phyloP scores from a whole-genome alignment of 2,888 invertebrate genomes.

The Lepidocyrtinus sp. region DNA sequence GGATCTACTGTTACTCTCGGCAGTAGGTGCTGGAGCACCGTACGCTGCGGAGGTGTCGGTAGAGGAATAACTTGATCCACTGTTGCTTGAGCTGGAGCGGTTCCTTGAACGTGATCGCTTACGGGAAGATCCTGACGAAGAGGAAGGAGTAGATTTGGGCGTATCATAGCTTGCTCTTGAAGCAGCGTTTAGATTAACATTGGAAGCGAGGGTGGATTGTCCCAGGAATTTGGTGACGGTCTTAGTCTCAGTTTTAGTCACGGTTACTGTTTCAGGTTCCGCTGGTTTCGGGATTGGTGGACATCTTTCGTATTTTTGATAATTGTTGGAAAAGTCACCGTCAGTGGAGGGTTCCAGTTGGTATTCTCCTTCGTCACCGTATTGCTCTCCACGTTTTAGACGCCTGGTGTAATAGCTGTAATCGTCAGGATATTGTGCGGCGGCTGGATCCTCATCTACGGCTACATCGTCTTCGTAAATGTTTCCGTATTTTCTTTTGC shows the following conservation, averaged over 20 bases:
- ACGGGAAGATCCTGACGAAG: constrained; percentile 24
- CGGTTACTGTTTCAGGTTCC: constrained; percentile 43
- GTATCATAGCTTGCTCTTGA: constrained; percentile 36
- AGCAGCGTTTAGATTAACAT: constrained; percentile 37
- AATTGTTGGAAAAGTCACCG: constrained; percentile 61
- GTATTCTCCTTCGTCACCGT: constrained; percentile 58
- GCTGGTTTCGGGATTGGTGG: constrained; percentile 58
- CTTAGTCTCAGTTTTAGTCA: constrained; percentile 50
- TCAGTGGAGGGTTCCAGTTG: constrained; percentile 60
- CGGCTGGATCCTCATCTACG: constrained; percentile 59
- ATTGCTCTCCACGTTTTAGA: constrained; percentile 62
- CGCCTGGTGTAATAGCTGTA: constrained; percentile 62
- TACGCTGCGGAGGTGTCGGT: constrained; percentile 30
- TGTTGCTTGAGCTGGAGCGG: constrained; percentile 3
- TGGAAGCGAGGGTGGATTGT: constrained; percentile 47
- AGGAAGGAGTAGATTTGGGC: neutral
- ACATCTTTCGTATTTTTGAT: constrained; percentile 58
- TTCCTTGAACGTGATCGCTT: constrained; percentile 40
- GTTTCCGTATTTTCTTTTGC: constrained; percentile 43
- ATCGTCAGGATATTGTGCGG: constrained; percentile 61
- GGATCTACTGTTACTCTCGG: constrained; percentile 21
- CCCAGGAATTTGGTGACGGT: constrained; percentile 63
- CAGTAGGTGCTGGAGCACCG: constrained; percentile 23
- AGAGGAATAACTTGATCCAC: constrained; percentile 1
- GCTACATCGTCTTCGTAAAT: constrained; percentile 48